Conservation (phyloP, 2,797 vertebrate genomes). For the Platyrinchus mystaceus region DNA sequence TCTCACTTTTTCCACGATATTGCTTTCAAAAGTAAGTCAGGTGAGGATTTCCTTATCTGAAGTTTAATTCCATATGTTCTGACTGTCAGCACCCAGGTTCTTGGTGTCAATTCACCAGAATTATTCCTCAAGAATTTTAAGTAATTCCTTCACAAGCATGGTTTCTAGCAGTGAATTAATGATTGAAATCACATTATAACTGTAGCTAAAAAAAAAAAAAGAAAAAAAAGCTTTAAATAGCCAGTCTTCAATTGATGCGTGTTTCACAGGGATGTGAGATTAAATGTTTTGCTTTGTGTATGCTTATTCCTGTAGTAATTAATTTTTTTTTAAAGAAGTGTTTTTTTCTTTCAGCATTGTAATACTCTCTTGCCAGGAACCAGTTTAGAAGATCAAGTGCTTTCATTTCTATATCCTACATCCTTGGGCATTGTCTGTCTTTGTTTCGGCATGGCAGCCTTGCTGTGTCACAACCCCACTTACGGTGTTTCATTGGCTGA, state of each 20-base stretch:
- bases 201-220: background rate
- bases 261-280: background rate
- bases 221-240: background rate
- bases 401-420: background rate
- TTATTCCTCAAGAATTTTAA: background rate
- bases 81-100: background rate
- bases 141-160: background rate
- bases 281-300: background rate
- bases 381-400: background rate
- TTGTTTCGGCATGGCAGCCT: background rate
- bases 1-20: background rate
- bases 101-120: background rate
- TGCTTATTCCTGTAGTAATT: background rate
- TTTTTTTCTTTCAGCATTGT: background rate
- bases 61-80: background rate
- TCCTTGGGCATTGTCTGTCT: background rate
- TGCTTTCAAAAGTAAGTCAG: background rate
- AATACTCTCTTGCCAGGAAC: background rate
- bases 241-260: background rate
- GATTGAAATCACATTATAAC: background rate
- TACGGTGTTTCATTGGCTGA: conserved; percentile 47
- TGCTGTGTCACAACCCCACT: background rate
- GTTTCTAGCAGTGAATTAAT: background rate
- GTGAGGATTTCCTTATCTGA: background rate
- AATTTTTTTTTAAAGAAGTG: background rate